Conservation (phyloP, 2,113 vertebrate species). For the Zootoca vivipara region DNA sequence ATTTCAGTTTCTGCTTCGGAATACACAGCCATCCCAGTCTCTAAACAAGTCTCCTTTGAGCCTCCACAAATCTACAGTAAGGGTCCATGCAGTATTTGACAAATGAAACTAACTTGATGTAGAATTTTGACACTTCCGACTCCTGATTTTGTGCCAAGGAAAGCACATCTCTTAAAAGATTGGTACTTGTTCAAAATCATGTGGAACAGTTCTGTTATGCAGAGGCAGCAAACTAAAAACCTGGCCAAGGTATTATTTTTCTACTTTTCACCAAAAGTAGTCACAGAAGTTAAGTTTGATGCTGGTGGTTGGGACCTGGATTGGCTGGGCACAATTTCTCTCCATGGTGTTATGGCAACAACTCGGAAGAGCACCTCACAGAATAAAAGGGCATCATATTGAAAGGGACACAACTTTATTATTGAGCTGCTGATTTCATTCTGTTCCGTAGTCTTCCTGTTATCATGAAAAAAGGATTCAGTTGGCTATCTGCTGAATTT, state of each 20-base stretch:
- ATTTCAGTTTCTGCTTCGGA: neutral
- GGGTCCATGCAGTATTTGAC: neutral
- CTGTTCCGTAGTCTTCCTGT: neutral
- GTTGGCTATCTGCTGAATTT: neutral
- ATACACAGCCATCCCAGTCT: neutral
- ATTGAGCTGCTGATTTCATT: neutral
- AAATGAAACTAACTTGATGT: neutral
- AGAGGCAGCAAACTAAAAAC: neutral
- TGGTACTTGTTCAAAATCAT: slow-evolving; percentile 2
- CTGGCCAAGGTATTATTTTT: slow-evolving; percentile 8
- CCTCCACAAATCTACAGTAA: neutral
- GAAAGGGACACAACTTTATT: neutral
- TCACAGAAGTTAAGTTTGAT: neutral
- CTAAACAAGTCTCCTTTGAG: neutral
- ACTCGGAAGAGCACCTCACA: neutral
- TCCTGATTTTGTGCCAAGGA: neutral
- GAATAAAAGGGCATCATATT: neutral
- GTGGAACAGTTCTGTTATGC: neutral
- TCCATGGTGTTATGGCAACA: neutral
- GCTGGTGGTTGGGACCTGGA: neutral
- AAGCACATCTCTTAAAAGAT: neutral
- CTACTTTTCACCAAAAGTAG: slow-evolving; percentile 14
- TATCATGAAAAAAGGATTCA: neutral
- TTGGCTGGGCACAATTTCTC: too few species aligned
- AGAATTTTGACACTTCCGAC: neutral